A percentile compares a stretch with the other conserved stretches of the same genome.
phyloP scores from a whole-genome alignment of 2,797 vertebrate genomes.

The Oreonectes daqikongensis region DNA sequence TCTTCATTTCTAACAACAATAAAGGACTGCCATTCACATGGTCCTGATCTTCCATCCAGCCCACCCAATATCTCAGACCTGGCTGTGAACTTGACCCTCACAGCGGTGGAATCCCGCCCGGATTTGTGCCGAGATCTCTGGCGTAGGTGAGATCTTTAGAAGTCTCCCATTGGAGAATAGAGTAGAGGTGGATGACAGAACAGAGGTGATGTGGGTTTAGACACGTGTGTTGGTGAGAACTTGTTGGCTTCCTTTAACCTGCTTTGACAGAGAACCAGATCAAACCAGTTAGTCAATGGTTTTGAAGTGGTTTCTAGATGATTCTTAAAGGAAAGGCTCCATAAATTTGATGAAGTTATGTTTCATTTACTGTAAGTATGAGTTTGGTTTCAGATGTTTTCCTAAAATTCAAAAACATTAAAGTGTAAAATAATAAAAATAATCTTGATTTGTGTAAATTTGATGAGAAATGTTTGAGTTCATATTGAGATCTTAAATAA shows the following conservation, averaged over 20 bases:
- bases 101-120: slow-evolving; percentile 5
- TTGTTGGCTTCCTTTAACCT: slow-evolving; percentile 9
- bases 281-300: neutral
- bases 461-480: too few relatives aligned
- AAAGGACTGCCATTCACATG: slow-evolving; percentile 72
- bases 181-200: slow-evolving; percentile 67
- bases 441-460: too few relatives aligned
- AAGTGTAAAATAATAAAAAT: too few relatives aligned
- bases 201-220: slow-evolving; percentile 51
- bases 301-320: neutral
- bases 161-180: slow-evolving; percentile 65
- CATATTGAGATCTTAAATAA: too few relatives aligned
- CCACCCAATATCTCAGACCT: slow-evolving; percentile 53
- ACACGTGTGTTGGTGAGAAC: slow-evolving; percentile 15
- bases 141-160: slow-evolving; percentile 67
- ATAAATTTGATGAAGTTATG: too few relatives aligned
- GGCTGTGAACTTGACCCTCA: slow-evolving; percentile 43
- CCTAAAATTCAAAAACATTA: too few relatives aligned
- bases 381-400: too few relatives aligned
- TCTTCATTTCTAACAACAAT: slow-evolving; percentile 78
- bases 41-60: slow-evolving; percentile 58
- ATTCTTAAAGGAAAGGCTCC: too few relatives aligned
- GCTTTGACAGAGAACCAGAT: neutral
- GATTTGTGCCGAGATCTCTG: slow-evolving; percentile 52
- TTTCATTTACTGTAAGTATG: too few relatives aligned